A percentile compares a stretch with the other conserved stretches of the same genome.
Evolutionary conservation across 2,797 vertebrate genomes (phyloP).

Genomic region (Cichlasoma orientale): DNA sequence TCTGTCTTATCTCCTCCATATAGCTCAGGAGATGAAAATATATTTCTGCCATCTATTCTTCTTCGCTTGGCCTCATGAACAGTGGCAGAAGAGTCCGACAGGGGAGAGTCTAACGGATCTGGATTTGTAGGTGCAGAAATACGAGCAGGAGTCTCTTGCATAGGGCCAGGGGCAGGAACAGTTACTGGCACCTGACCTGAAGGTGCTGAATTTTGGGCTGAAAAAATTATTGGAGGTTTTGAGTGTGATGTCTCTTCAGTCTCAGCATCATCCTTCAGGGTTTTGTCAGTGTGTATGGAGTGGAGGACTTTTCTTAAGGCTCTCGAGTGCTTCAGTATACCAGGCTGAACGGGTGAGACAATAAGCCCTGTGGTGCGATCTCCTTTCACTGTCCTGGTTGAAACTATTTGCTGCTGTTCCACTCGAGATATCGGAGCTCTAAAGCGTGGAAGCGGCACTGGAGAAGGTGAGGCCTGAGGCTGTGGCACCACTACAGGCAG

Average conservation of each 20-base stretch:
- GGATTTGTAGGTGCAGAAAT: conserved; percentile 14
- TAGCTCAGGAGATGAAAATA: conserved; percentile 75
- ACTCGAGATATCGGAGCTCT: conserved; percentile 57
- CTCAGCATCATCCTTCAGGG: conserved; percentile 9
- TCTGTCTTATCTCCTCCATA: conserved; percentile 44
- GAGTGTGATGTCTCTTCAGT: neutral
- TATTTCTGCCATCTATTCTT: conserved; percentile 44
- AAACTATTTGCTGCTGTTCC: conserved; percentile 18
- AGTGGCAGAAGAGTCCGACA: conserved; percentile 12
- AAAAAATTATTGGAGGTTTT: neutral
- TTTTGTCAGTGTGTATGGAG: conserved; percentile 72
- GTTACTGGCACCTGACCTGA: neutral
- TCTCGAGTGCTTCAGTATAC: conserved; percentile 57
- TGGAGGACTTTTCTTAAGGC: conserved; percentile 81
- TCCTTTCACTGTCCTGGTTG: conserved; percentile 6
- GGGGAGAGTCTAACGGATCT: neutral
- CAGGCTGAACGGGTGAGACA: conserved; percentile 45
- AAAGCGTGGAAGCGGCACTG: conserved; percentile 55
- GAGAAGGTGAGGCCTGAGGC: conserved; percentile 34
- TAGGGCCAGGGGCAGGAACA: neutral
- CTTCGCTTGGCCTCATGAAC: conserved; percentile 71
- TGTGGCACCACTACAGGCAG: neutral
- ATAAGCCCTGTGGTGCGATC: neutral
- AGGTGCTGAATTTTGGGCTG: neutral
- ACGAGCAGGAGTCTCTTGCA: neutral